Percentiles rank a stretch among this genome's conserved stretches.
Evolutionary conservation across 2,888 invertebrate genomes (phyloP).

Genomic region (Willowsia nigromaculata): DNA sequence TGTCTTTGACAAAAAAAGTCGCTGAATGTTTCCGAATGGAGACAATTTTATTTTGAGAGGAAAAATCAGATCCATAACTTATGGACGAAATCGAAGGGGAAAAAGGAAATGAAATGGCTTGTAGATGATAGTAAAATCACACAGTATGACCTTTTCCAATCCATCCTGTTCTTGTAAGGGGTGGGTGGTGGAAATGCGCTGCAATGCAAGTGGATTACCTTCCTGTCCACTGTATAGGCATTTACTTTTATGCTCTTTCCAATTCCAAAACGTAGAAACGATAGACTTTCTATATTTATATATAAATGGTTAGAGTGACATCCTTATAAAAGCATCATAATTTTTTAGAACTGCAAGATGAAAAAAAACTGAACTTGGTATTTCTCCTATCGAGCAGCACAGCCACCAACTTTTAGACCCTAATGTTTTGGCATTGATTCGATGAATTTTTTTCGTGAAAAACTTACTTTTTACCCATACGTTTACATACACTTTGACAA

Average conservation of each 20-base stretch:
- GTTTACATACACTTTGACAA: not conserved
- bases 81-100: constrained; percentile 36
- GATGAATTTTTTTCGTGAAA: constrained; percentile 33
- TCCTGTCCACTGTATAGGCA: not conserved
- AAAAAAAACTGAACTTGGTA: not conserved
- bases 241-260: not conserved
- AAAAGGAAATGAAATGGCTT: constrained; percentile 43
- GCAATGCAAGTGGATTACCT: not conserved
- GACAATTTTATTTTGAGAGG: constrained; percentile 1
- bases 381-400: not conserved
- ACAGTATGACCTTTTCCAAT: constrained; percentile 46
- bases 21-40: not conserved
- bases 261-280: not conserved
- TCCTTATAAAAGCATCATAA: constrained; percentile 31
- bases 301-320: not conserved
- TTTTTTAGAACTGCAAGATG: not conserved
- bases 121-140: constrained; percentile 42
- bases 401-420: too few species aligned
- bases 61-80: constrained; percentile 46
- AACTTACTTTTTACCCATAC: not conserved
- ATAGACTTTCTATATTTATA: not conserved
- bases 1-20: not conserved
- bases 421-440: constrained; percentile 32
- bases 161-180: not conserved
- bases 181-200: not conserved